A percentile compares a stretch with the other conserved stretches of the same genome.
These are phyloP conservation scores for Anguilla megastoma DNA, from an alignment of 2,797 vertebrate species.

Conservation along the genomic window DNA sequence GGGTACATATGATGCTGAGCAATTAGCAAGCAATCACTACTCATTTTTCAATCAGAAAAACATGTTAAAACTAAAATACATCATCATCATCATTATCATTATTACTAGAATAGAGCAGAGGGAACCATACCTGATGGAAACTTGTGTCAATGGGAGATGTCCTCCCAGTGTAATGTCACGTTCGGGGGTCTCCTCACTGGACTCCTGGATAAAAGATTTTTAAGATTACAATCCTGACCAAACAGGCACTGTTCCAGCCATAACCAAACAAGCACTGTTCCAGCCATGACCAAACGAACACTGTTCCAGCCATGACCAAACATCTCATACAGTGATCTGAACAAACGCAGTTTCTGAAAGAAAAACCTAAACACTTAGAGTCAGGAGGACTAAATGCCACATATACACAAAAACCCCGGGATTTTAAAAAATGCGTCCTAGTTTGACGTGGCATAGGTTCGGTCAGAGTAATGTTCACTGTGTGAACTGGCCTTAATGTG, in stretches of 20 bases:
- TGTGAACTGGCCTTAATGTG: too few species aligned
- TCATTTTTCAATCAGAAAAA: background rate
- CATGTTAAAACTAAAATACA: background rate
- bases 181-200: constrained; percentile 37
- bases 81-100: background rate
- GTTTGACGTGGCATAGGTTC: too few species aligned
- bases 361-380: background rate
- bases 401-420: background rate
- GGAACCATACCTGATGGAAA: constrained; percentile 45
- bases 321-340: background rate
- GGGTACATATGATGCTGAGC: background rate
- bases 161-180: constrained; percentile 42
- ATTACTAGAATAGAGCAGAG: background rate
- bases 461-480: too few species aligned
- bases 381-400: background rate
- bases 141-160: constrained; percentile 43
- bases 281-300: background rate
- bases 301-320: background rate
- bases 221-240: background rate
- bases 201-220: constrained; percentile 26
- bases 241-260: background rate
- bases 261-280: background rate
- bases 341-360: background rate
- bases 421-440: background rate
- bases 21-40: background rate